Evolutionary conservation across 2,888 invertebrate genomes (phyloP).

Genomic region (Itoplectis maculator): DNA sequence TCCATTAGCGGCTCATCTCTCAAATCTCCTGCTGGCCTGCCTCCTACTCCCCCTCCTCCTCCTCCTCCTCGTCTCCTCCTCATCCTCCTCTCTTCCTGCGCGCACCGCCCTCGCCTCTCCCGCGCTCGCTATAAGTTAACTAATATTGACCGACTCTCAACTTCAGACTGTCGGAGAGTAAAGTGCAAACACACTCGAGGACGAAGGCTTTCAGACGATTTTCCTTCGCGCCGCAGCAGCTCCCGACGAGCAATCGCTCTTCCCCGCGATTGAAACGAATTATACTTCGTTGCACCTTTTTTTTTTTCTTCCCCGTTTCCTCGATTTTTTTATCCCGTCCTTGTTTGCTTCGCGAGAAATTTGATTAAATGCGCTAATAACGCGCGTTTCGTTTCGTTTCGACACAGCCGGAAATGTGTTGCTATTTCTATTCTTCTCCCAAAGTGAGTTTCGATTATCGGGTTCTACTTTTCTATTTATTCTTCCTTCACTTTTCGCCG

Average conservation of each 20-base stretch:
- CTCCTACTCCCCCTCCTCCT: too few relatives aligned
- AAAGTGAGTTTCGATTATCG: conserved; percentile 35
- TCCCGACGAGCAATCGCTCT: conserved; percentile 5
- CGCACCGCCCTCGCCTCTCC: neutral
- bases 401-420: neutral
- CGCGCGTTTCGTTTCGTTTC: neutral
- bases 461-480: conserved; percentile 9
- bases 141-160: conserved; percentile 61
- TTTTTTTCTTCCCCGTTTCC: conserved; percentile 10
- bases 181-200: conserved; percentile 51
- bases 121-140: conserved; percentile 51
- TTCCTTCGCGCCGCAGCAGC: conserved; percentile 12
- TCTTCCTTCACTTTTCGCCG: conserved; percentile 21
- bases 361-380: conserved; percentile 28
- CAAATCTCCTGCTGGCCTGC: conserved; percentile 35
- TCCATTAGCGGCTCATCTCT: conserved; percentile 53
- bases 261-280: conserved; percentile 39
- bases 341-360: neutral
- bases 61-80: too few relatives aligned
- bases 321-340: neutral
- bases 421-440: neutral
- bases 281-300: conserved; percentile 12
- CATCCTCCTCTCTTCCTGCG: too few relatives aligned
- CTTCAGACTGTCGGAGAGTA: conserved; percentile 48
- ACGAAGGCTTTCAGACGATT: conserved; percentile 53